phyloP scores from a whole-genome alignment of 2,113 vertebrate species.

The Salvelinus sp. region DNA sequence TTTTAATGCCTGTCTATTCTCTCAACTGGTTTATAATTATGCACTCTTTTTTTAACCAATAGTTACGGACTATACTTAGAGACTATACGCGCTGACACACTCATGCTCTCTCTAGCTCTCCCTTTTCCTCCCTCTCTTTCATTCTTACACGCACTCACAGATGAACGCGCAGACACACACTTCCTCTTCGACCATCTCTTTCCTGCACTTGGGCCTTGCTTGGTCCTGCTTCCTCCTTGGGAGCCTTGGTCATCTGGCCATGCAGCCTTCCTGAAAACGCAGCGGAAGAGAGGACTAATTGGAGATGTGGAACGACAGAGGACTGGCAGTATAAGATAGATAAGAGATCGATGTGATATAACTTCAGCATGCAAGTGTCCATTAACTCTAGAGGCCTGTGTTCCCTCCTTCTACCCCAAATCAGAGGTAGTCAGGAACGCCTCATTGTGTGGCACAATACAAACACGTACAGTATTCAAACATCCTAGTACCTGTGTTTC shows the following conservation, averaged over 20 bases:
- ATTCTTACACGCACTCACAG: background rate
- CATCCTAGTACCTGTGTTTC: conserved; percentile 17
- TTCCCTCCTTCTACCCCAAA: conserved; percentile 40
- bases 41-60: conserved; percentile 14
- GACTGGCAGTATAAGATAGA: conserved; percentile 45
- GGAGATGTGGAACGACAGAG: conserved; percentile 41
- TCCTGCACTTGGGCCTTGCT: conserved; percentile 30
- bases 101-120: background rate
- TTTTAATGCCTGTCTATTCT: conserved; percentile 7
- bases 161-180: background rate
- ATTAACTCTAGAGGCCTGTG: conserved; percentile 37
- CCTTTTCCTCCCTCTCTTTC: background rate
- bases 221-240: conserved; percentile 31
- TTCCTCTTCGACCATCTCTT: conserved; percentile 43
- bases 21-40: conserved; percentile 12
- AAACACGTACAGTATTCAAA: conserved; percentile 8
- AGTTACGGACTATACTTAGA: background rate
- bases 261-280: conserved; percentile 54
- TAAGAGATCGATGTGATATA: conserved; percentile 57
- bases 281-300: conserved; percentile 56
- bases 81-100: background rate
- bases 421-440: conserved; percentile 48
- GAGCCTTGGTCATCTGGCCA: conserved; percentile 46
- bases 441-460: conserved; percentile 20
- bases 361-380: conserved; percentile 44